A percentile compares a stretch with the other conserved stretches of the same genome.
These are phyloP conservation scores for Carduelis carduelis DNA, from an alignment of 2,797 vertebrate genomes.

Conservation along the genomic window DNA sequence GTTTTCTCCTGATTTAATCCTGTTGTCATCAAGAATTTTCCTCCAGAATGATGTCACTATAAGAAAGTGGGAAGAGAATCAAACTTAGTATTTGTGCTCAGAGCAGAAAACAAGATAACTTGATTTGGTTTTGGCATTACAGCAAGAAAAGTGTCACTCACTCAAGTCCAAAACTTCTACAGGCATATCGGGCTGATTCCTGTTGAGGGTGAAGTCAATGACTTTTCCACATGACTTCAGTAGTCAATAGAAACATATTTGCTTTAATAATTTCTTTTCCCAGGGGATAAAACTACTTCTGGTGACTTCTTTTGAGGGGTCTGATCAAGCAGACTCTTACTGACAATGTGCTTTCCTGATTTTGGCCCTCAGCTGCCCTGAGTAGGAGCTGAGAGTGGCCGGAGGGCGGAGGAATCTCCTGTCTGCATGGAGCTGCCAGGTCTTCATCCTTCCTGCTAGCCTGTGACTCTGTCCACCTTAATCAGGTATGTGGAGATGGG, in stretches of 20 bases:
- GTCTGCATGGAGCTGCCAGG: fast-evolving
- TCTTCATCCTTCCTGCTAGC: fast-evolving
- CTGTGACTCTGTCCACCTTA: fast-evolving
- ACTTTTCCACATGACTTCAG: conserved; percentile 19
- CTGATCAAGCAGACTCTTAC: neutral
- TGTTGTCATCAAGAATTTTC: neutral
- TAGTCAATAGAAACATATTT: neutral
- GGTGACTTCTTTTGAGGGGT: neutral
- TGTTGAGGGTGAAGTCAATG: neutral
- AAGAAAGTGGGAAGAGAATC: neutral
- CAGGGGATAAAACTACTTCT: neutral
- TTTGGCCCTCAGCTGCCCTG: neutral
- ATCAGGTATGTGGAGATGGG: no score
- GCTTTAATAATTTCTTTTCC: neutral
- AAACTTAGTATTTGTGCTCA: neutral
- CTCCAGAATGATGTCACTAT: neutral
- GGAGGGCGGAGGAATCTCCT: fast-evolving
- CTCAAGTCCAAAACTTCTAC: neutral
- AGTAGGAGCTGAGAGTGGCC: neutral
- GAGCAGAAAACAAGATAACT: neutral
- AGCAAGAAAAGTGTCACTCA: neutral
- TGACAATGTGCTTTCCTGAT: neutral
- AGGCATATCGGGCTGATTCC: neutral
- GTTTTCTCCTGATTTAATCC: neutral
- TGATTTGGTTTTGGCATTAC: neutral